Conservation (phyloP, 92 coral and sea anemone genomes). For the Epizoanthus scotinus region DNA sequence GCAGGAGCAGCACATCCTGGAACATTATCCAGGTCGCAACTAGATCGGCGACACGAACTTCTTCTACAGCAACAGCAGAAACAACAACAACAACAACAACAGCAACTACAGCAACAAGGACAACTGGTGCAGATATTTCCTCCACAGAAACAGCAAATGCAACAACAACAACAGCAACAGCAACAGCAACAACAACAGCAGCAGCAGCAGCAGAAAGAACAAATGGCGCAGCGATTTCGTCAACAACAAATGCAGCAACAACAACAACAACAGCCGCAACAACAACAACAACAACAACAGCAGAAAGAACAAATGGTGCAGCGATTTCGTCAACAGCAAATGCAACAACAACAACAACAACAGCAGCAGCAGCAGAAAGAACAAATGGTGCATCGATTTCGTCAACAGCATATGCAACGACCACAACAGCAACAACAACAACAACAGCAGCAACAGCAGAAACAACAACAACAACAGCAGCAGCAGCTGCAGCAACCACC, state of each 20-base stretch:
- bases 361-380: background rate
- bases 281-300: background rate
- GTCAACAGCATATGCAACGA: no score
- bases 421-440: background rate
- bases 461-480: background rate
- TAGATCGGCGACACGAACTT: background rate
- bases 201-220: background rate
- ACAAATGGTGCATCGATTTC: no score
- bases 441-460: background rate
- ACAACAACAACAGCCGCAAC: conserved; percentile 4
- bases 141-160: background rate
- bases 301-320: background rate
- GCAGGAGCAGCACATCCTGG: background rate
- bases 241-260: background rate
- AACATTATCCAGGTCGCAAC: background rate
- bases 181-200: background rate
- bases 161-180: background rate
- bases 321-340: background rate
- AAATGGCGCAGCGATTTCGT: no score
- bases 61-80: background rate
- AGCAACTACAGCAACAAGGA: background rate
- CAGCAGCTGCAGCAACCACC: background rate
- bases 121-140: no score
- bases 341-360: background rate
- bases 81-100: background rate